Evolutionary conservation across 2,888 invertebrate species (phyloP), one percentile per base, ranked within the genome.

Genomic region (Callinectes sapidus): DNA sequence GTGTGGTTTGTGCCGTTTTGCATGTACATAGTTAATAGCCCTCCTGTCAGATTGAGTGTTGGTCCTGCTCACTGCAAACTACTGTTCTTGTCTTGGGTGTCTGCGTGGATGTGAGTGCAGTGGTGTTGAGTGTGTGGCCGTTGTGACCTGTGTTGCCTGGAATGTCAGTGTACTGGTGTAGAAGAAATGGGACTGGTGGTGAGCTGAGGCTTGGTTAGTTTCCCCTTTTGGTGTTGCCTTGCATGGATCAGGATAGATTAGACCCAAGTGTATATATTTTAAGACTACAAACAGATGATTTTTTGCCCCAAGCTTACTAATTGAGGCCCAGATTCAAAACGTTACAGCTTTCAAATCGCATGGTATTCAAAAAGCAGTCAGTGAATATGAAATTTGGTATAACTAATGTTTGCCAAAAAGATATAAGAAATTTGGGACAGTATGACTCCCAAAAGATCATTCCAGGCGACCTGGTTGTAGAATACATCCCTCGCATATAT

Each of bases 261-360:
- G 81, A 16, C n/a, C 32, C 16, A 18, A 35, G 81, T 81, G n/a
- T 81, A 35, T 81, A 81, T 32, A 61, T 81, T 81, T 81, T 35
- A 35, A 81, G 10, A 81, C 35, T 81, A 81, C 81, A 81, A 81
- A 81, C 81, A 81, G 81, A 81, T 81, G 32, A 81, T 81, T 81
- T 71, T 71, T 71, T 71, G 71, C 28, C 71, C 28, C 71, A 10
- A 13, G 71, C 28, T 71, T 71, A n/a, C 23, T 61, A 61, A 61
- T 61, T 61, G 61, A 16, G 23, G 1, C 28, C 28, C n/a, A n/a
- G n/a, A n/a, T n/a, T n/a, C n/a, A n/a, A n/a, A n/a, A n/a, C n/a
- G n/a, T n/a, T n/a, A n/a, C n/a, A n/a, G n/a, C n/a, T n/a, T n/a
- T n/a, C n/a, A n/a, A n/a, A n/a, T n/a, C n/a, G n/a, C n/a, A n/a